Conservation (phyloP, 2,113 vertebrate genomes). For the Panthera uncia region DNA sequence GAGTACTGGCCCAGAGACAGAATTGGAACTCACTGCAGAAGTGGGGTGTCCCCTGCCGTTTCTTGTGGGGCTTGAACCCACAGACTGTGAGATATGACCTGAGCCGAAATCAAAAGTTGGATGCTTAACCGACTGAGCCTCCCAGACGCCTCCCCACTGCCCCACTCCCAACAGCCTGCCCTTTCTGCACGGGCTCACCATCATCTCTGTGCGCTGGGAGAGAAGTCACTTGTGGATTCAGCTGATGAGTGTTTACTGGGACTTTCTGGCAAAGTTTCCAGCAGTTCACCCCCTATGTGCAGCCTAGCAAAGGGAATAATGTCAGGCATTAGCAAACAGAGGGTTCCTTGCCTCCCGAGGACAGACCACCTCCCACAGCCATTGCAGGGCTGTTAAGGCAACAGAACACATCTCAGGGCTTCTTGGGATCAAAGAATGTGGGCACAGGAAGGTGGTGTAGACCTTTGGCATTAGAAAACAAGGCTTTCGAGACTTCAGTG, state of each 20-base stretch:
- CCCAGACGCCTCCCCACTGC: rapidly evolving
- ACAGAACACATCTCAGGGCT: rapidly evolving
- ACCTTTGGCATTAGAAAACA: neutral
- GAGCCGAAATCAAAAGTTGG: no score
- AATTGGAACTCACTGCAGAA: neutral
- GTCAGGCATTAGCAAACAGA: no score
- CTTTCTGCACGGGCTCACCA: neutral
- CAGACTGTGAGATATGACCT: no score
- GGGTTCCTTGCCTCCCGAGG: neutral
- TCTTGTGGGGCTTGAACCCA: no score
- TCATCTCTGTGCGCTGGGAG: neutral
- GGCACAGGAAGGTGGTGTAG: neutral
- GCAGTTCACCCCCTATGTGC: neutral
- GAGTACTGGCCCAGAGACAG: neutral
- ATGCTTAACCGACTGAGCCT: no score
- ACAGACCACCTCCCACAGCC: neutral
- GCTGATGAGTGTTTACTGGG: neutral
- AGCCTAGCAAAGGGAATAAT: neutral
- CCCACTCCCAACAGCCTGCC: no score
- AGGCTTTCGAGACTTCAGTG: neutral
- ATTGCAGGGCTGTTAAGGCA: no score
- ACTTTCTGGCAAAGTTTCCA: neutral
- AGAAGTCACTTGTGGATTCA: rapidly evolving
- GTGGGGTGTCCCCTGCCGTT: neutral
- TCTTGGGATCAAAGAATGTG: neutral